Percentiles rank a stretch among this genome's conserved stretches.
phyloP scores from a whole-genome alignment of 2,888 invertebrate species.

The Lithophane socia region DNA sequence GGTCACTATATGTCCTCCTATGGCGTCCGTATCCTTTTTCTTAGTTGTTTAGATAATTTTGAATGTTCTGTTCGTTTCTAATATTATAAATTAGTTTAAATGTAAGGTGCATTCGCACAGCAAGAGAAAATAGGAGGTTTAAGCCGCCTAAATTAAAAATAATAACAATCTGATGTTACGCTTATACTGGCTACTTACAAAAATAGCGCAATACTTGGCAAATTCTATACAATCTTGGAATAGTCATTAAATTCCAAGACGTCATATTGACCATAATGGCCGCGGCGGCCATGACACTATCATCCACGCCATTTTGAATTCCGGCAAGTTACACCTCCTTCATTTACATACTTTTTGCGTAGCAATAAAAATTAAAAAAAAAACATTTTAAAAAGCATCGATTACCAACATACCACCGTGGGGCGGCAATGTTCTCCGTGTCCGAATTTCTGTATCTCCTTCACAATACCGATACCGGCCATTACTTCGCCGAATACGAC shows the following conservation, averaged over 20 bases:
- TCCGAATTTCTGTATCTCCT: conserved; percentile 92
- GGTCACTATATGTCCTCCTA: no score
- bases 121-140: not conserved
- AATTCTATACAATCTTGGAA: not conserved
- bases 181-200: not conserved
- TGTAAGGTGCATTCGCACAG: no score
- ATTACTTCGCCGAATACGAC: conserved; percentile 96
- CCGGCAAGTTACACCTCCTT: conserved; percentile 3
- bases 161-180: not conserved
- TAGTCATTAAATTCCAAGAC: not conserved
- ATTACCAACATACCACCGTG: conserved; percentile 88
- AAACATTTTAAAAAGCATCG: conserved; percentile 42
- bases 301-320: not conserved
- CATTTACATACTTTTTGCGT: not conserved
- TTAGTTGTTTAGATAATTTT: not conserved
- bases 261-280: not conserved
- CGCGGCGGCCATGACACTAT: no score
- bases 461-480: conserved; percentile 93
- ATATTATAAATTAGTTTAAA: not conserved
- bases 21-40: not conserved
- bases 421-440: conserved; percentile 90
- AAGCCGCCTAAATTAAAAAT: not conserved
- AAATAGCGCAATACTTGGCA: not conserved
- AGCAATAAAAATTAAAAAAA: conserved; percentile 4
- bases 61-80: not conserved